Conservation (phyloP, 2,113 vertebrate species). For the Thalassoma bifasciatum region DNA sequence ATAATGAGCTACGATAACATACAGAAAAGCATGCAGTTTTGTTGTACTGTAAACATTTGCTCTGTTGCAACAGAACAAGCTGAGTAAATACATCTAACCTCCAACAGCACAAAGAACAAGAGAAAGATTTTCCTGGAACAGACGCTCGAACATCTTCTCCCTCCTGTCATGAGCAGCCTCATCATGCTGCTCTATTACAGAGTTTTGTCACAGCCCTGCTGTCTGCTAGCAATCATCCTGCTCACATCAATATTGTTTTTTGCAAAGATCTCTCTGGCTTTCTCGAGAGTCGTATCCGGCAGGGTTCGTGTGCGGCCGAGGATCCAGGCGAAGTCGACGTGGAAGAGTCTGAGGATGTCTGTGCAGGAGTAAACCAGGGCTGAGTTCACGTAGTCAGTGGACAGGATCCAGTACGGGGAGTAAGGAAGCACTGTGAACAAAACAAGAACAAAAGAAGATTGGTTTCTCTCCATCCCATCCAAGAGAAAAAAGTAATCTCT, state of each 20-base stretch:
- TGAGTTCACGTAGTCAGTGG: slow-evolving; percentile 90
- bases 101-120: slow-evolving; percentile 4
- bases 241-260: slow-evolving; percentile 85
- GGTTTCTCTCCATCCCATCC: too few relatives aligned
- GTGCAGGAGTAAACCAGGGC: slow-evolving; percentile 93
- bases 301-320: slow-evolving; percentile 85
- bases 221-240: slow-evolving; percentile 86
- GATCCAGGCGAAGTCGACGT: slow-evolving; percentile 91
- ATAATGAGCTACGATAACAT: not conserved
- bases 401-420: slow-evolving; percentile 91
- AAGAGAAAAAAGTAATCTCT: too few relatives aligned
- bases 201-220: slow-evolving; percentile 84
- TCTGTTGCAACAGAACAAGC: not conserved
- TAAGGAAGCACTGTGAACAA: slow-evolving; percentile 88
- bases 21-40: slow-evolving; percentile 12
- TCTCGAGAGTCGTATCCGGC: slow-evolving; percentile 82
- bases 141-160: not conserved
- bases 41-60: not conserved
- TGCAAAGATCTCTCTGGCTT: slow-evolving; percentile 83
- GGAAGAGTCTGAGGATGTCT: slow-evolving; percentile 88
- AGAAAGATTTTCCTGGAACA: not conserved
- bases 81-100: slow-evolving; percentile 5
- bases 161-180: slow-evolving; percentile 19
- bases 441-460: not conserved
- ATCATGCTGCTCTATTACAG: slow-evolving; percentile 40